Evolutionary conservation across 35 echinoderm and acorn worm species (phyloP).

Genomic region (Chiridota heheva): DNA sequence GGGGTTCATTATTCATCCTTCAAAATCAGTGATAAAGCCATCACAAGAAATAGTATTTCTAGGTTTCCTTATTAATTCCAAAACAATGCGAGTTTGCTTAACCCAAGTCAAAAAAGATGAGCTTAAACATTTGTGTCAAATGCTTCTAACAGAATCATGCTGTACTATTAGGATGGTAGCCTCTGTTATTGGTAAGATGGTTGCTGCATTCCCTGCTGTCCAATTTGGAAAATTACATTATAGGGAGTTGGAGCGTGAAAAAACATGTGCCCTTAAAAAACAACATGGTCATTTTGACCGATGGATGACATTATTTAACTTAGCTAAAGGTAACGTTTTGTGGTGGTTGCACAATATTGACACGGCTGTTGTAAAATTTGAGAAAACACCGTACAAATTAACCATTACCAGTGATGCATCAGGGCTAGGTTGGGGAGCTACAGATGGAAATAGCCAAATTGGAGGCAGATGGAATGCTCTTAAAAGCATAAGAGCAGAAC

Average conservation of each 20-base stretch:
- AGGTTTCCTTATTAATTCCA: constrained; percentile 26
- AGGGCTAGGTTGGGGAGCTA: constrained; percentile 50
- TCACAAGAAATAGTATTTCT: constrained; percentile 37
- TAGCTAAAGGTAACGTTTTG: background rate
- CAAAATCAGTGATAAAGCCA: constrained; percentile 54
- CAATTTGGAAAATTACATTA: constrained; percentile 50
- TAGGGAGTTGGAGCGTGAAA: constrained; percentile 49
- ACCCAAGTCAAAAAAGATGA: constrained; percentile 14
- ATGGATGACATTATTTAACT: constrained; percentile 1
- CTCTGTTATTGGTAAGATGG: constrained; percentile 22
- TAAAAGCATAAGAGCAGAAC: background rate
- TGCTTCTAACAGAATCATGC: background rate
- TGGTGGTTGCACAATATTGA: constrained; percentile 44
- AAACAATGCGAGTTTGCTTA: constrained; percentile 12
- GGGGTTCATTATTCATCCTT: constrained; percentile 45
- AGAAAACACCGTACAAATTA: background rate
- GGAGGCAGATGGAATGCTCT: constrained; percentile 56
- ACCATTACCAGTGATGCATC: constrained; percentile 49
- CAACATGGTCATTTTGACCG: constrained; percentile 33
- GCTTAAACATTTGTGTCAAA: background rate
- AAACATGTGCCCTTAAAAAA: constrained; percentile 13
- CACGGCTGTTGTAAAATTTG: background rate
- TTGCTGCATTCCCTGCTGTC: constrained; percentile 42
- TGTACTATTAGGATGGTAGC: background rate
- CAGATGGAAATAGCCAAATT: constrained; percentile 11